Base-by-base conservation (phyloP, 2,888 invertebrate species). In the Cartodere bifasciata region DNA sequence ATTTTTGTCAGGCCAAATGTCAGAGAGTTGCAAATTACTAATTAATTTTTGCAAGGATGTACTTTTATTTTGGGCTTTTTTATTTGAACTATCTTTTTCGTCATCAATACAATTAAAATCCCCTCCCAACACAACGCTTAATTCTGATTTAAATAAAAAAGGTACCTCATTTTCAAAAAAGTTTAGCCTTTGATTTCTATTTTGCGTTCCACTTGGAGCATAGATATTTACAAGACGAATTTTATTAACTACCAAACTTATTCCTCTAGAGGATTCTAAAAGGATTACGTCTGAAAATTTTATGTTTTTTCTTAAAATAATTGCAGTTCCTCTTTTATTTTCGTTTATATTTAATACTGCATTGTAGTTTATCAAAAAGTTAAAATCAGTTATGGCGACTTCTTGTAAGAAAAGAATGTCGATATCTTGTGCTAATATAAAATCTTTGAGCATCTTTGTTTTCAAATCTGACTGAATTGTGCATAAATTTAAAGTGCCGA, bases 141-240 rank as follows among this genome's bases (percentile, higher is more conserved):
- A 7, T 20, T 20, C 20, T 7, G 20, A 20, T 20, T 20, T 6
- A 20, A 20, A 20, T n/a, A 20, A n/a, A 20, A 20, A 20, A 7
- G 20, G 20, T 7, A 20, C 20, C 20, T 20, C 20, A 7, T n/a
- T 20, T 20, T 20, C 20, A n/a, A 20, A 20, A 20, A 20, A 20
- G 20, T n/a, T n/a, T n/a, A 7, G 7, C 7, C 20, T 6, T 20
- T 20, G 7, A n/a, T 20, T 20, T 20, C n/a, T 20, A 7, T 20
- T 20, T n/a, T 20, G 20, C n/a, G 20, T 20, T n/a, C 20, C 20
- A n/a, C 20, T 20, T 7, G 20, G 20, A 20, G 20, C 20, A 20
- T 20, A 20, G n/a, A 20, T 20, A 20, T 20, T 20, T 7, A 20
- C n/a, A n/a, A 20, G 6, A 20, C 20, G 20, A 7, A 20, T 20